phyloP scores from a whole-genome alignment of 2,888 invertebrate species.

The Punctoribates punctum region DNA sequence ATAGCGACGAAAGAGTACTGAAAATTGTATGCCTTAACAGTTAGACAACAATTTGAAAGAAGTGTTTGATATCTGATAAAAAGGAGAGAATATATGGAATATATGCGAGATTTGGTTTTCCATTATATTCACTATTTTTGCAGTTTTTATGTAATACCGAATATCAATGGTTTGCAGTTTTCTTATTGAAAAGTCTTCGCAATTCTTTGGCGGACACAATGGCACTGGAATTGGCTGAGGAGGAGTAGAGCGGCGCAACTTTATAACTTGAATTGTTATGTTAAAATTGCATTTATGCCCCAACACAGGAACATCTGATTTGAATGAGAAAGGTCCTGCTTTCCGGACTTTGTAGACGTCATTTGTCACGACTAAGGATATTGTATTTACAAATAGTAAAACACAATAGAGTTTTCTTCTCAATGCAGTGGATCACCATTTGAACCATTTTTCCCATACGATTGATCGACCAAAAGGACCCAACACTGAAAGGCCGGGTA shows the following conservation, averaged over 20 bases:
- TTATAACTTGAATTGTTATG: slow-evolving; percentile 36
- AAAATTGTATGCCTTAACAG: slow-evolving; percentile 14
- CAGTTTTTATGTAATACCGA: background rate
- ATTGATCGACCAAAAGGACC: slow-evolving; percentile 29
- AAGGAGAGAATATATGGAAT: background rate
- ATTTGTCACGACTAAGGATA: slow-evolving; percentile 35
- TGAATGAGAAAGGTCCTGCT: slow-evolving; percentile 31
- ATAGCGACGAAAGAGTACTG: slow-evolving; percentile 4
- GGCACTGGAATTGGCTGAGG: slow-evolving; percentile 8
- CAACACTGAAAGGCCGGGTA: slow-evolving; percentile 3
- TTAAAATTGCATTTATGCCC: slow-evolving; percentile 31
- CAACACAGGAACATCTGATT: slow-evolving; percentile 28
- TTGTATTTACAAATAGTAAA: slow-evolving; percentile 25
- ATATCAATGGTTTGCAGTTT: slow-evolving; percentile 36
- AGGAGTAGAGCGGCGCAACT: slow-evolving; percentile 12
- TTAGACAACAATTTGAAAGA: background rate
- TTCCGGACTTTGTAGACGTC: slow-evolving; percentile 36
- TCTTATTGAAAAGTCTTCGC: slow-evolving; percentile 27
- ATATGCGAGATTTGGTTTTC: slow-evolving; percentile 2
- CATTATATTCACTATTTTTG: slow-evolving; percentile 9
- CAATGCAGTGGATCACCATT: slow-evolving; percentile 18
- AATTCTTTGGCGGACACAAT: background rate
- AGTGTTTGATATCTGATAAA: slow-evolving; percentile 1
- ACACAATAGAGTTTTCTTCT: slow-evolving; percentile 23
- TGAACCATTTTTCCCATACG: slow-evolving; percentile 17